Base-by-base conservation (phyloP, 2,113 vertebrate genomes). In the Turnix velox region DNA sequence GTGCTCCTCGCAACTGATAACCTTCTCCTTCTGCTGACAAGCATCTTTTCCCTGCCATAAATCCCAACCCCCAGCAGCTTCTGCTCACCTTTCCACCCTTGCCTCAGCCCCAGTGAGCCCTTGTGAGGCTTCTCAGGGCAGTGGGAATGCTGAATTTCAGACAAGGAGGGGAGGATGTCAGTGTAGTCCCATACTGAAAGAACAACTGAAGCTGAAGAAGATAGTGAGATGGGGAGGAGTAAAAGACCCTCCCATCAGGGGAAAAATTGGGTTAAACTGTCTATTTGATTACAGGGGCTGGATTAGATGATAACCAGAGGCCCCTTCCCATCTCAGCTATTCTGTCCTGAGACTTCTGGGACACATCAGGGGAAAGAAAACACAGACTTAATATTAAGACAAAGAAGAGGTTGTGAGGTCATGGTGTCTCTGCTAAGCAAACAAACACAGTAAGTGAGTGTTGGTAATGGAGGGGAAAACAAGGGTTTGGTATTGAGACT, bases 1-100 rank as follows among this genome's bases (percentile, higher is more conserved):
- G 88, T 71, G 69, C 84, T 97, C 93, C 92, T 37, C 1, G 0
- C 68, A 35, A 96, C 95, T 95, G 96, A 97, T 96, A 97, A 88
- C 94, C 63, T 96, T 92, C 92, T 84, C 35, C 73, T 96, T 51
- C 86, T 93, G 74, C 84, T 87, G 92, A 93, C 15, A 14, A 94
- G 69, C 65, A 95, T 68, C 59, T 80, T 83, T 61, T 76, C 69
- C 46, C 84, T 94, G 71, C 85, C 91, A 82, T 91, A 95, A 96
- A 96, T 97, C 93, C 93, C 90, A 85, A 75, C 33, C 2, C 46
- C 62, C 76, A 93, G 71, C 24, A 62, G 67, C 43, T 88, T 22
- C 88, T 82, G 37, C 68, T 76, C 71, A 35, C 24, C 35, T 67
- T 78, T 91, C 93, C 78, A 86, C 95, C 83, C 87, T n/a, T 59